Conservation (phyloP, 2,797 vertebrate species). For the Brachymystax lenok region DNA sequence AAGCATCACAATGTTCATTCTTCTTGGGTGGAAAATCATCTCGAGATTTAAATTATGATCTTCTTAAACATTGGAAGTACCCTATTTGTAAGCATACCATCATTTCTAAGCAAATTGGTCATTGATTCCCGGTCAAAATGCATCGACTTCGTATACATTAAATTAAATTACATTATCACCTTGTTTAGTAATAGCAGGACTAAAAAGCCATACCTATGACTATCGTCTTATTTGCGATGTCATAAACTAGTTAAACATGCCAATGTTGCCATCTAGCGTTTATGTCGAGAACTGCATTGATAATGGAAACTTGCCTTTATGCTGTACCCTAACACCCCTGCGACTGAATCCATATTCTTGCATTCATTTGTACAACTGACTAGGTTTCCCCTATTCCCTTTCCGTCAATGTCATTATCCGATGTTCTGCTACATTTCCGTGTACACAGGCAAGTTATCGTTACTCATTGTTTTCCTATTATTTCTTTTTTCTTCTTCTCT, state of each 20-base stretch:
- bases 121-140: neutral
- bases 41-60: neutral
- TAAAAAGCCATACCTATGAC: neutral
- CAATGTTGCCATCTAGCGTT: slow-evolving; percentile 3
- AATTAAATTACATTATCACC: neutral
- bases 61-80: neutral
- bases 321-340: no score
- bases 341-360: no score
- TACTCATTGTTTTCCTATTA: no score
- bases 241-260: neutral
- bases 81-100: neutral
- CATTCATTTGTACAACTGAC: no score
- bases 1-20: neutral
- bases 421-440: no score
- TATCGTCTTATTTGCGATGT: neutral
- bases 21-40: neutral
- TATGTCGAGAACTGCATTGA: neutral
- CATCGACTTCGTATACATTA: neutral
- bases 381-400: no score
- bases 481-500: no score
- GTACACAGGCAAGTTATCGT: no score
- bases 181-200: neutral
- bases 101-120: neutral
- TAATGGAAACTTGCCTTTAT: no score
- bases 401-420: no score